phyloP scores from a whole-genome alignment of 2,113 vertebrate genomes.

The Centrocercus urophasianus region DNA sequence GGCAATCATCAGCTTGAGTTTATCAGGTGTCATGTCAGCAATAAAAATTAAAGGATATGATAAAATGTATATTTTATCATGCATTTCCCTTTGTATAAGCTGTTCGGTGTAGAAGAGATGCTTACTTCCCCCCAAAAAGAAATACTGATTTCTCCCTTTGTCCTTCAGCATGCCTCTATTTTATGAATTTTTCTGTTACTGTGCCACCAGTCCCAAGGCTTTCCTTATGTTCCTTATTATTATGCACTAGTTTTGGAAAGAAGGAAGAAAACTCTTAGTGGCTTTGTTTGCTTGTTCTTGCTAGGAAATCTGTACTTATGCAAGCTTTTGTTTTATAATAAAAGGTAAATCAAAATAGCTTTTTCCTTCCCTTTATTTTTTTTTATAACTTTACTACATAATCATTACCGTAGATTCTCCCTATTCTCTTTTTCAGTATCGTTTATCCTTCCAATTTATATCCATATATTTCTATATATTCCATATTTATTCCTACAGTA shows the following conservation, averaged over 20 bases:
- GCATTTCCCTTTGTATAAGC: background rate
- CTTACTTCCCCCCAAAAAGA: background rate
- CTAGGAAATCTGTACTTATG: background rate
- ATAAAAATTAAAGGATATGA: conserved; percentile 28
- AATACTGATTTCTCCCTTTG: background rate
- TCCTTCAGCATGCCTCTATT: background rate
- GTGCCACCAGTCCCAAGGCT: background rate
- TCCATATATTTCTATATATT: background rate
- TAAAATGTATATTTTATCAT: background rate
- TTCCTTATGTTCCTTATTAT: background rate
- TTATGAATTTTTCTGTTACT: background rate
- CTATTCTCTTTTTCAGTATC: background rate
- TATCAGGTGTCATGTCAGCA: background rate
- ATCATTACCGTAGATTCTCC: background rate
- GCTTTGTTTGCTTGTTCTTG: background rate
- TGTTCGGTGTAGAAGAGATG: background rate
- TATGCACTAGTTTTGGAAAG: background rate
- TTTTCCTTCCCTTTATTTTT: background rate
- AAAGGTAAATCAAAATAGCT: background rate
- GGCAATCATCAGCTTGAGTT: background rate
- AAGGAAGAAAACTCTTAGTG: background rate
- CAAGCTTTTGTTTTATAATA: background rate
- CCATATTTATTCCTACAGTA: background rate
- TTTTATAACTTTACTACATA: background rate
- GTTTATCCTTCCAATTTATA: background rate